Base-by-base conservation (phyloP, 2,797 vertebrate species). In the Danio albolineatus region DNA sequence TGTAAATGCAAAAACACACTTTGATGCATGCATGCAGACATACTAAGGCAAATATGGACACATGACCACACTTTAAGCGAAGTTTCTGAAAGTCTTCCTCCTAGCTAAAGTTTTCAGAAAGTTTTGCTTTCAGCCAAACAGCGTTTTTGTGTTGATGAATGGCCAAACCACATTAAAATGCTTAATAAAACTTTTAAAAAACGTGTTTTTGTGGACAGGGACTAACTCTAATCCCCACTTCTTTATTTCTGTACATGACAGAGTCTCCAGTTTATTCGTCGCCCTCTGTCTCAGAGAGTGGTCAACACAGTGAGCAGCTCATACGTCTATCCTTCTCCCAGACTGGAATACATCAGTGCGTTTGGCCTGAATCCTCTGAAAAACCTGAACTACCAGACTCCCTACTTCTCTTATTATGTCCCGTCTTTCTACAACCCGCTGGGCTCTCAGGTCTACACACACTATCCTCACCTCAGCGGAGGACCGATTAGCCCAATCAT, bases 271-370 rank as follows among this genome's bases (percentile, higher is more conserved):
- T 71, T 69, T 9, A 41, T 38, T 16, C 28, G 56, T 7, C 56
- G 46, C 17, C 66, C 67, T 51, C 56, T 78, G 76, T 21, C 16
- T 21, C 64, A 59, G 19, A 21, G 1, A 10, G 48, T 49, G 17
- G 41, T 5, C 36, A 71, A 21, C 14, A 64, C 67, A 1, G 3
- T 48, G 4, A 71, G 67, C 10, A 62, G 44, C 7, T 53, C 66
- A 49, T 79, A 72, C 10, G 21, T 5, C 21, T 72, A 79, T 66
- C 77, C 53, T 9, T 44, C 16, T 13, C 76, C 76, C 1, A 39
- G 38, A 17, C 16, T 78, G n/a, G 53, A 36, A 12, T 36, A 60
- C 10, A 21, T 57, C 9, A 73, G 8, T 39, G 53, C 71, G 38
- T 54, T 54, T 28, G 16, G 54, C 56, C 56, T 21, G 19, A 57